Evolutionary conservation across 2,113 vertebrate genomes (phyloP), one percentile per base, ranked within the genome.

Genomic region (Pogona vitticeps): DNA sequence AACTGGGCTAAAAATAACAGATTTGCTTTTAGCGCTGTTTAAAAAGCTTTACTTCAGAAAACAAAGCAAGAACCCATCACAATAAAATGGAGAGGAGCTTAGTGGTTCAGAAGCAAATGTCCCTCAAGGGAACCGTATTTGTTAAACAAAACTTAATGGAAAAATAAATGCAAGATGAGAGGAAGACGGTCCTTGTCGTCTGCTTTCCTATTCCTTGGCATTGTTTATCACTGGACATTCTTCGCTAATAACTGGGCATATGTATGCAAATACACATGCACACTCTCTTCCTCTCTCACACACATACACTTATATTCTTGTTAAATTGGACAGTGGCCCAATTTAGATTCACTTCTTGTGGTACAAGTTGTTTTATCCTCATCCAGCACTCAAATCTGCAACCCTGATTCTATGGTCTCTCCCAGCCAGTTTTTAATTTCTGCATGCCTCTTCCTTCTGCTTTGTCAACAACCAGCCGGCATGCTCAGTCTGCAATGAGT

Each of bases 1-100:
- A 91, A 86, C 38, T 0, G 65, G 59, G 52, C 78, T 88, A 82
- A 93, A 94, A 91, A 90, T 87, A 92, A 89, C n/a, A 68, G 18
- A 38, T 18, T 38, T 84, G 4, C 7, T 81, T 88, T 90, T 93
- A 36, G 73, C 0, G 42, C 21, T 12, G 56, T 59, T 80, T 85
- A 71, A 65, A 86, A 38, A 9, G 6, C 31, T 80, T 67, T 75
- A 68, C 84, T 82, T 61, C 28, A 38, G 28, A 83, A 71, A 83
- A 40, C 36, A 40, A 3, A 31, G 56, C 52, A 33, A 70, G 13
- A 26, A 71, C 13, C 31, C 76, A 0, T 4, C 0, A 31, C 26
- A 73, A 21, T 52, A 78, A 58, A 52, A n/a, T n/a, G 38, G 56
- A 56, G 17, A 65, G 28, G 17, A 75, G 15, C 5, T 31, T 20